phyloP scores from a whole-genome alignment of 2,888 invertebrate genomes.

The Resseliella maxima region DNA sequence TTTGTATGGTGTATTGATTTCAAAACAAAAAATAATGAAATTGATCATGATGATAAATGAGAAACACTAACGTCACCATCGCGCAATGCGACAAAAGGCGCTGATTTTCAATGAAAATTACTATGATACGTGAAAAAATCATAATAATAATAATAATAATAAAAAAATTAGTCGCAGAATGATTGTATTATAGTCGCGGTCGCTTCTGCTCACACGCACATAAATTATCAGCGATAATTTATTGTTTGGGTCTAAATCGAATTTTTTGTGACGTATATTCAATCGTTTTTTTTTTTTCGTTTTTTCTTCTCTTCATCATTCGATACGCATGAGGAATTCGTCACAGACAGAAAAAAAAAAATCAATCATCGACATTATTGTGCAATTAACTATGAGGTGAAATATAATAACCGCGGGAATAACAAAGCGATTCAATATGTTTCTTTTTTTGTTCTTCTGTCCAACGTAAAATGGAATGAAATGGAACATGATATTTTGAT shows the following conservation, averaged over 20 bases:
- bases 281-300: neutral
- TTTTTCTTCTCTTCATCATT: neutral
- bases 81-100: no score
- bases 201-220: neutral
- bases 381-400: neutral
- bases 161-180: neutral
- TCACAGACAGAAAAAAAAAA: neutral
- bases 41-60: neutral
- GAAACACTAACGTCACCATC: neutral
- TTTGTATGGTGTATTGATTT: neutral
- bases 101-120: no score
- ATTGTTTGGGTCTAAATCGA: neutral
- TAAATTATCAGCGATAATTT: neutral
- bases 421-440: neutral
- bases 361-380: neutral
- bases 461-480: neutral
- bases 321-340: neutral
- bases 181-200: neutral
- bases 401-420: neutral
- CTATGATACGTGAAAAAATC: neutral
- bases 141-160: neutral
- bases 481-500: neutral
- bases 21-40: neutral
- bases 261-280: neutral
- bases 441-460: neutral